Base-by-base conservation (phyloP, 1,140 invertebrate genomes). In the Lucilia sericata region DNA sequence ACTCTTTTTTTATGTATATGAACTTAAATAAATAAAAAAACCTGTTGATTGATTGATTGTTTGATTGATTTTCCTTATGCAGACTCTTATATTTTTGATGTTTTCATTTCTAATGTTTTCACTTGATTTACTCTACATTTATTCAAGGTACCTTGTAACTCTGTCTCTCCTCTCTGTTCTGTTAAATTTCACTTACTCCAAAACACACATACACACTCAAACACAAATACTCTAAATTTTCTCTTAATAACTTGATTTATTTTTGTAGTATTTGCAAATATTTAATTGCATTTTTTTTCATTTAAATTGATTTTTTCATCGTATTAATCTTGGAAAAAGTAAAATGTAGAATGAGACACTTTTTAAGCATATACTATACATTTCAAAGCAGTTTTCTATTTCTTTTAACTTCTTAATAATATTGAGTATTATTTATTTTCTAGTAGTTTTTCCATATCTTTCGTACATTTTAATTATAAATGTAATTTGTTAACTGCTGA, bases 51-150 rank as follows among this genome's bases (percentile, higher is more conserved):
- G 60, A 70, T 60, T 60, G 51, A 10, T 70, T 70, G 60, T 25
- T 60, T 60, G 51, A 10, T 60, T 60, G 25, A 30, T 30, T 30
- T 30, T 30, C 25, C 5, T 21, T 74, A 74, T 86, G 88, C 89
- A 88, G 90, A 91, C 87, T 87, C 84, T 91, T 88, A 91, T 91
- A 90, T 91, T 91, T 90, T 91, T 90, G 89, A 88, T 88, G 86
- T 91, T 91, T 91, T 91, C 89, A 88, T 88, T 91, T 91, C 88
- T 91, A 89, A 90, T 91, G 89, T 91, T 91, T 91, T 91, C 89
- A 88, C 88, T 91, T 91, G 88, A 91, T 90, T 91, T 91, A 89
- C 90, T 91, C 89, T 91, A 91, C 91, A 91, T 91, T 83, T 81
- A 83, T 80, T 85, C 84, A 85, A 85, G 84, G 84, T 85, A 85